A percentile compares a stretch with the other conserved stretches of the same genome.
phyloP scores from a whole-genome alignment of 2,113 vertebrate species.

The Halichoeres trimaculatus region DNA sequence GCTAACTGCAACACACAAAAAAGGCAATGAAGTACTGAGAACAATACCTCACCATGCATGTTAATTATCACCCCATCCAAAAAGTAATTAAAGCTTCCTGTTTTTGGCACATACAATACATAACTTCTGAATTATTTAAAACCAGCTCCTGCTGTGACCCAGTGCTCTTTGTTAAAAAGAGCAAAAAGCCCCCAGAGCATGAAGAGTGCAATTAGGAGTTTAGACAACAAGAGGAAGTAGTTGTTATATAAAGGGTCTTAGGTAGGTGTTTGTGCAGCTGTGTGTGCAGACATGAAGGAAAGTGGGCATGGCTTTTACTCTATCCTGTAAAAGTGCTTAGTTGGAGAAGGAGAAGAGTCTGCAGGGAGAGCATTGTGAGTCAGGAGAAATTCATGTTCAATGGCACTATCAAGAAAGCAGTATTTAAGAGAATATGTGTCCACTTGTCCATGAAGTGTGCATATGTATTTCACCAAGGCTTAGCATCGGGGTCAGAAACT shows the following conservation, averaged over 20 bases:
- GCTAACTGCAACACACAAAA: neutral
- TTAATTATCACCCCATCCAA: neutral
- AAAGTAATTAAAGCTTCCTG: neutral
- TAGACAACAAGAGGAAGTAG: conserved; percentile 6
- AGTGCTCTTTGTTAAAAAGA: conserved; percentile 3
- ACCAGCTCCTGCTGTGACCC: neutral
- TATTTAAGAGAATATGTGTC: conserved; percentile 3
- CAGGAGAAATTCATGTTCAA: conserved; percentile 26
- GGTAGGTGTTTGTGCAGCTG: neutral
- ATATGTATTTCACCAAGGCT: conserved; percentile 32
- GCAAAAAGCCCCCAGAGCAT: conserved; percentile 6
- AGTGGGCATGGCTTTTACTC: neutral
- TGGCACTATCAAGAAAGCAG: neutral
- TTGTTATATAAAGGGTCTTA: neutral
- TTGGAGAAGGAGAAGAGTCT: conserved; percentile 10
- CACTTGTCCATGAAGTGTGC: conserved; percentile 5
- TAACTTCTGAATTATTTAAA: neutral
- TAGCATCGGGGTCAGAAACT: conserved; percentile 21
- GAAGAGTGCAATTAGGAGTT: conserved; percentile 18
- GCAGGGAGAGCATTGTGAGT: neutral
- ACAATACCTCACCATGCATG: neutral
- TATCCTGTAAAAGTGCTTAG: neutral
- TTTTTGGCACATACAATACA: neutral
- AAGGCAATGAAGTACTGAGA: neutral
- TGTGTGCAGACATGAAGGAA: neutral